A percentile compares a stretch with the other conserved stretches of the same genome.
phyloP scores from a whole-genome alignment of 1,140 invertebrate species.

The Probaryconus sp. region DNA sequence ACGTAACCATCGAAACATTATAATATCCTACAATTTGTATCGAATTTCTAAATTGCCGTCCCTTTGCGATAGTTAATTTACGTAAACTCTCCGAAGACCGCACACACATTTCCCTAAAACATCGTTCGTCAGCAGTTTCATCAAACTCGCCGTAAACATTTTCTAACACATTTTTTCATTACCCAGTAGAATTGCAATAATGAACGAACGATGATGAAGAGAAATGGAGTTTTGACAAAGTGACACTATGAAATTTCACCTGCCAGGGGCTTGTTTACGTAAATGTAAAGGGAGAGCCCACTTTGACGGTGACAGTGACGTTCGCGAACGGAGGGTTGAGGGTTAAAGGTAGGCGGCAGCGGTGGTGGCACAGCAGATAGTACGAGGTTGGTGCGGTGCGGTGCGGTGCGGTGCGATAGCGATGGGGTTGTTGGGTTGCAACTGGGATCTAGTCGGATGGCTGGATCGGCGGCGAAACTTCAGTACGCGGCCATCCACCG shows the following conservation, averaged over 20 bases:
- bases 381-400: slow-evolving; percentile 47
- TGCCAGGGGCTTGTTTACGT: slow-evolving; percentile 50
- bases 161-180: too few relatives aligned
- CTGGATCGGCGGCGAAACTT: slow-evolving; percentile 68
- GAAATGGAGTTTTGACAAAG: slow-evolving; percentile 48
- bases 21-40: too few relatives aligned
- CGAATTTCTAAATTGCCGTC: too few relatives aligned
- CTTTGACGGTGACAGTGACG: slow-evolving; percentile 54
- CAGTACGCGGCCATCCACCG: slow-evolving; percentile 74
- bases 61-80: too few relatives aligned
- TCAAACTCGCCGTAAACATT: too few relatives aligned
- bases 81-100: too few relatives aligned
- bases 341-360: slow-evolving; percentile 40
- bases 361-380: slow-evolving; percentile 48
- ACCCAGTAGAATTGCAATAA: slow-evolving; percentile 17
- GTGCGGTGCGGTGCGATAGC: slow-evolving; percentile 52
- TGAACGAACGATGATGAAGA: slow-evolving; percentile 40
- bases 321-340: slow-evolving; percentile 31
- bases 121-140: too few relatives aligned
- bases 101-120: too few relatives aligned
- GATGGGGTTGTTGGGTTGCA: slow-evolving; percentile 60
- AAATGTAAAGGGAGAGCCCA: slow-evolving; percentile 53
- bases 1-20: too few relatives aligned
- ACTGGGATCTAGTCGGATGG: slow-evolving; percentile 62
- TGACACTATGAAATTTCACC: slow-evolving; percentile 51